Base-by-base conservation (phyloP, 2,113 vertebrate genomes). In the Onychorhynchus coronatus region DNA sequence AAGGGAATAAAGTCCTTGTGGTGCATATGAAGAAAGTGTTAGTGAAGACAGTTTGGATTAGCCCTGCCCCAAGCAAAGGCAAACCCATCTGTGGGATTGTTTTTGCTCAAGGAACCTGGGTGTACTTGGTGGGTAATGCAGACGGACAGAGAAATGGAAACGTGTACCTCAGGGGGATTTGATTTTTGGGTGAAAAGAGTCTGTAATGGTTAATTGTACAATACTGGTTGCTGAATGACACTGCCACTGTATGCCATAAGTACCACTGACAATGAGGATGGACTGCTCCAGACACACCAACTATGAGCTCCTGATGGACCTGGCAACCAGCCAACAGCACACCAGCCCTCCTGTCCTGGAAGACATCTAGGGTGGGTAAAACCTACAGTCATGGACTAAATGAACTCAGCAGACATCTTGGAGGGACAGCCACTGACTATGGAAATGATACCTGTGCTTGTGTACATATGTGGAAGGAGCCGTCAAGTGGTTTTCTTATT, bases 51-150 rank as follows among this genome's bases (percentile, higher is more conserved):
- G 27, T 52, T 52, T 66, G 50, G 27, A 66, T 37, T 28, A 74
- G 50, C 7, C 55, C 30, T 35, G 50, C 67, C 42, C 37, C 31
- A 35, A 50, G 67, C 50, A 88, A 65, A 66, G 14, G 27, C 37
- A 74, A 81, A 74, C 23, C 15, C 12, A 52, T 13, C 31, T 0
- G 0, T 16, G 25, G 33, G 44, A n/a, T 11, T 59, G 10, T 14
- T 89, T 74, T 52, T 52, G 37, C 37, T 37, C 35, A 42, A 42
- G 24, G 35, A 55, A 55, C 41, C 71, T 31, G 31, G 30, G 25
- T 49, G 25, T 49, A 50, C 14, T 44, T 42, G 31, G 9, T 42
- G 31, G 9, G 31, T 50, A 23, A 81, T 27, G 27, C 28, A 71
- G 30, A 71, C 15, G 47, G 39, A 79, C 46, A 11, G 3, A 21